phyloP scores from a whole-genome alignment of 2,797 vertebrate genomes.

The Sciurus carolinensis region DNA sequence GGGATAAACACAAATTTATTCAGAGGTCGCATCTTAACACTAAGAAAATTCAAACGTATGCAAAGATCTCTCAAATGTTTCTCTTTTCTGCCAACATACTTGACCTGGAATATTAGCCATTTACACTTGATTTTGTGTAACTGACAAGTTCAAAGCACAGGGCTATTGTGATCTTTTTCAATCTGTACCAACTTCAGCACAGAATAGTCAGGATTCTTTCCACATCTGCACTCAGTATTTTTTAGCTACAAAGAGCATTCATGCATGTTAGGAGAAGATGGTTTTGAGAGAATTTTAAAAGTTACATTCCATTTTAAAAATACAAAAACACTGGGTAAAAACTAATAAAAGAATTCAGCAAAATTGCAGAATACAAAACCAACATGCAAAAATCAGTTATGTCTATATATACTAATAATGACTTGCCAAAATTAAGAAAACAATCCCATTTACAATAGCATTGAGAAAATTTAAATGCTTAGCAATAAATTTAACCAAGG shows the following conservation, averaged over 20 bases:
- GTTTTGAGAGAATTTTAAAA: constrained; percentile 11
- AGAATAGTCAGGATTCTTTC: neutral
- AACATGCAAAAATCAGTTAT: neutral
- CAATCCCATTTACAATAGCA: neutral
- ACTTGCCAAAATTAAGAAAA: neutral
- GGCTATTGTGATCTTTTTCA: neutral
- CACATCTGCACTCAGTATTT: neutral
- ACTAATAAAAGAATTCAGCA: neutral
- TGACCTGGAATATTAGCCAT: neutral
- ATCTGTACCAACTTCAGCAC: fast-evolving
- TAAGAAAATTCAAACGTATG: constrained; percentile 47
- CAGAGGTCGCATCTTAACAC: neutral
- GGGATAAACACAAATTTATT: constrained; percentile 46
- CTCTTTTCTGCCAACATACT: constrained; percentile 35
- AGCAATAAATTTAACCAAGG: neutral
- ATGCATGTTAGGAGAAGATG: neutral
- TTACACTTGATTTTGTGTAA: neutral
- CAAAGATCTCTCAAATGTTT: neutral
- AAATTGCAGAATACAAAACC: neutral
- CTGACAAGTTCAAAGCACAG: neutral
- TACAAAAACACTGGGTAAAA: neutral
- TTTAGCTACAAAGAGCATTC: neutral
- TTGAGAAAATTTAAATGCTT: constrained; percentile 1
- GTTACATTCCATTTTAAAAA: neutral
- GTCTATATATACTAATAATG: neutral